Conservation (phyloP, 2,888 invertebrate genomes). For the Lampropteryx suffumata region DNA sequence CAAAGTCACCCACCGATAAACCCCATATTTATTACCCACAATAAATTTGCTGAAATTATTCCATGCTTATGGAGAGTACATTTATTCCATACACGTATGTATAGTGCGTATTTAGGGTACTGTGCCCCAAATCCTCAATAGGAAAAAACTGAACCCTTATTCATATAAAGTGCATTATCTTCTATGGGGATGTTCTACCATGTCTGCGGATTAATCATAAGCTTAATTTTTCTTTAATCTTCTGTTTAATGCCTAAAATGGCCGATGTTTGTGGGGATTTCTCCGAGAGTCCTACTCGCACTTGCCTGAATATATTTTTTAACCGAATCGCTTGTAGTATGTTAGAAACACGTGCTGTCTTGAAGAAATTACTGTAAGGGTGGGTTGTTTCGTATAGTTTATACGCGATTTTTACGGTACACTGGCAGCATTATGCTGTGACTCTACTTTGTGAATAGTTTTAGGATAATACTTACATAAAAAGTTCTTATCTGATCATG, state of each 20-base stretch:
- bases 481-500: too few species aligned
- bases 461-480: constrained; percentile 13
- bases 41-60: constrained; percentile 33
- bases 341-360: constrained; percentile 74
- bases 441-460: constrained; percentile 27
- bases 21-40: constrained; percentile 35
- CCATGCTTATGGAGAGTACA: constrained; percentile 13
- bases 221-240: too few species aligned
- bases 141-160: too few species aligned
- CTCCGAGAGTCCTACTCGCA: too few species aligned
- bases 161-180: too few species aligned
- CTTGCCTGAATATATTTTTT: constrained; percentile 44
- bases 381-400: constrained; percentile 44
- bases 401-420: constrained; percentile 52
- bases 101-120: constrained; percentile 26
- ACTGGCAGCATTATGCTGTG: constrained; percentile 43
- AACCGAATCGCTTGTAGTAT: constrained; percentile 56
- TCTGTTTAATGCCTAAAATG: too few species aligned
- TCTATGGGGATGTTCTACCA: too few species aligned
- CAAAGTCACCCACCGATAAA: constrained; percentile 27
- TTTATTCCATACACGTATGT: constrained; percentile 25
- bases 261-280: too few species aligned
- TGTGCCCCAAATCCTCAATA: too few species aligned
- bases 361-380: constrained; percentile 59
- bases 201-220: too few species aligned